These are phyloP conservation scores for Lomographa bimaculata DNA, from an alignment of 2,888 invertebrate species.

Conservation along the genomic window DNA sequence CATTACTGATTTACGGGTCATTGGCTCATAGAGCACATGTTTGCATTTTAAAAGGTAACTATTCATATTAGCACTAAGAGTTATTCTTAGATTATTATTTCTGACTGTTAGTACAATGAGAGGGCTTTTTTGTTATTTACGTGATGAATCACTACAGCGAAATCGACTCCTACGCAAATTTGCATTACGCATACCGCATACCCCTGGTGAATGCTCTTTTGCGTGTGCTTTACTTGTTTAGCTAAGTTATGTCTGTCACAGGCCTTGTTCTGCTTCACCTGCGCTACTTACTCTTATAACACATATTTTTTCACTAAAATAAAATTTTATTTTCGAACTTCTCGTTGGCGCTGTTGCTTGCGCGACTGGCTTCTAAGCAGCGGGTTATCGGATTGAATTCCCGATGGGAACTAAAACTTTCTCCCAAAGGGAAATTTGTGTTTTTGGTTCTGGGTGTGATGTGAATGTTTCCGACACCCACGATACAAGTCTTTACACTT, in stretches of 20 bases:
- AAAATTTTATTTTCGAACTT: too few relatives aligned
- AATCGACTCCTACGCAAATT: conserved; percentile 49
- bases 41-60: conserved; percentile 22
- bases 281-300: too few relatives aligned
- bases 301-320: too few relatives aligned
- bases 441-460: too few relatives aligned
- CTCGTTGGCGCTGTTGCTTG: too few relatives aligned
- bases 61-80: conserved; percentile 13
- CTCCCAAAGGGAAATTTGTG: too few relatives aligned
- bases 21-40: conserved; percentile 39
- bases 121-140: conserved; percentile 10
- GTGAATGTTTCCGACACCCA: too few relatives aligned
- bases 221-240: conserved; percentile 10
- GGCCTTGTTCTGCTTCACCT: conserved; percentile 34
- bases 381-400: too few relatives aligned
- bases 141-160: conserved; percentile 27
- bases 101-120: conserved; percentile 5
- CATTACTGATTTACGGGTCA: conserved; percentile 37
- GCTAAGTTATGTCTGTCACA: too few relatives aligned
- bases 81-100: conserved; percentile 12
- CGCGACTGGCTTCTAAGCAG: too few relatives aligned
- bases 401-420: too few relatives aligned
- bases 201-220: conserved; percentile 35
- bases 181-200: conserved; percentile 47
- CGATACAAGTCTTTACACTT: too few relatives aligned